Conservation (phyloP, 2,888 invertebrate species). For the Hyppa rectilinea region DNA sequence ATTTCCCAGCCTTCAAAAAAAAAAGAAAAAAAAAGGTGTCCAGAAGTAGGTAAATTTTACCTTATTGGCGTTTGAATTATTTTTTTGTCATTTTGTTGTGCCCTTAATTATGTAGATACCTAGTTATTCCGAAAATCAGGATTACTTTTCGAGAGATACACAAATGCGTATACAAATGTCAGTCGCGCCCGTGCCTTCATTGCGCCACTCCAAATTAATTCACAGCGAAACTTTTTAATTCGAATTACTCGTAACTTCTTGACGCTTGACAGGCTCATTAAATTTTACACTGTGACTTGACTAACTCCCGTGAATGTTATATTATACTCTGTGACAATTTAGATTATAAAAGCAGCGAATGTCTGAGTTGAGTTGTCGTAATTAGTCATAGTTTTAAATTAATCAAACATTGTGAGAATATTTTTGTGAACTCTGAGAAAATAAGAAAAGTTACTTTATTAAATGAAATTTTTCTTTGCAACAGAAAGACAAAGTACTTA, state of each 20-base stretch:
- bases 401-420: not conserved
- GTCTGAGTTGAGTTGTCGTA: not conserved
- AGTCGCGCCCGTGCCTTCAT: constrained; percentile 21
- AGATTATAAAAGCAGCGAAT: constrained; percentile 33
- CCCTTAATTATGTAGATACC: no score
- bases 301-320: constrained; percentile 42
- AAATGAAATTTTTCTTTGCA: not conserved
- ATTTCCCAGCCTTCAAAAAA: no score
- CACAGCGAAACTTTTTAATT: constrained; percentile 61
- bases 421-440: not conserved
- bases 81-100: no score
- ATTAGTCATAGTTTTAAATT: not conserved
- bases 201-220: constrained; percentile 55
- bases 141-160: not conserved
- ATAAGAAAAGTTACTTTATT: not conserved
- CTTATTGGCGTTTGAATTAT: no score
- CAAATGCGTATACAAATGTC: constrained; percentile 24
- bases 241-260: constrained; percentile 63
- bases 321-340: constrained; percentile 43
- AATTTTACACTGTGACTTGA: constrained; percentile 59
- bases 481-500: no score
- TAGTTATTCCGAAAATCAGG: not conserved
- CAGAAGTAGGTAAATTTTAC: no score
- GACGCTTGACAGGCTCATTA: constrained; percentile 64
- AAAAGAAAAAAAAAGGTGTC: no score